These are phyloP conservation scores for Catocala sponsa DNA, from an alignment of 2,888 invertebrate species.

Conservation along the genomic window DNA sequence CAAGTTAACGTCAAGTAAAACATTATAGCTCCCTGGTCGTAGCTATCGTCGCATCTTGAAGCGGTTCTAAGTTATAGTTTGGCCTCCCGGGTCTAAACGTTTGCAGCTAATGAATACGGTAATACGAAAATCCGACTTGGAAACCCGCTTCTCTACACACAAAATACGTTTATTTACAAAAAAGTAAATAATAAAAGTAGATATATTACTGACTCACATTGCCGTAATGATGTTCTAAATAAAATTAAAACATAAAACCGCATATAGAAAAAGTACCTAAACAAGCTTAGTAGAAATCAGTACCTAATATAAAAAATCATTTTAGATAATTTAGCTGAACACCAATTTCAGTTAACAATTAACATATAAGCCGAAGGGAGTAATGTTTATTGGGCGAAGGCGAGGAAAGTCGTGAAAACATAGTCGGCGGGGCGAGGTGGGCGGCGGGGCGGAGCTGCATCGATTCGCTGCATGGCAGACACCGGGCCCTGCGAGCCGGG, in stretches of 20 bases:
- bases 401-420: conserved; percentile 56
- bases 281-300: no score
- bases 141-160: conserved; percentile 4
- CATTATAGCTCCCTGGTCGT: conserved; percentile 29
- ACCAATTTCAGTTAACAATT: background rate
- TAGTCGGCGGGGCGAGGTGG: conserved; percentile 49
- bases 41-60: conserved; percentile 29
- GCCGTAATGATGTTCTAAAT: no score
- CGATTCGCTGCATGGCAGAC: conserved; percentile 75
- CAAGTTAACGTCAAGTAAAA: conserved; percentile 33
- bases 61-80: conserved; percentile 51
- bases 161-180: background rate
- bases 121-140: conserved; percentile 35
- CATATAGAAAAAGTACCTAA: no score
- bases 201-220: no score
- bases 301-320: no score
- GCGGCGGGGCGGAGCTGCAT: conserved; percentile 74
- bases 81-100: conserved; percentile 43
- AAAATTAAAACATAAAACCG: no score
- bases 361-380: conserved; percentile 15
- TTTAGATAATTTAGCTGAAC: no score
- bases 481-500: conserved; percentile 49
- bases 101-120: conserved; percentile 48
- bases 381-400: conserved; percentile 32
- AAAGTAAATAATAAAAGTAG: background rate